These are phyloP conservation scores for Amphipyra berbera DNA, from an alignment of 2,888 invertebrate genomes.

Conservation along the genomic window DNA sequence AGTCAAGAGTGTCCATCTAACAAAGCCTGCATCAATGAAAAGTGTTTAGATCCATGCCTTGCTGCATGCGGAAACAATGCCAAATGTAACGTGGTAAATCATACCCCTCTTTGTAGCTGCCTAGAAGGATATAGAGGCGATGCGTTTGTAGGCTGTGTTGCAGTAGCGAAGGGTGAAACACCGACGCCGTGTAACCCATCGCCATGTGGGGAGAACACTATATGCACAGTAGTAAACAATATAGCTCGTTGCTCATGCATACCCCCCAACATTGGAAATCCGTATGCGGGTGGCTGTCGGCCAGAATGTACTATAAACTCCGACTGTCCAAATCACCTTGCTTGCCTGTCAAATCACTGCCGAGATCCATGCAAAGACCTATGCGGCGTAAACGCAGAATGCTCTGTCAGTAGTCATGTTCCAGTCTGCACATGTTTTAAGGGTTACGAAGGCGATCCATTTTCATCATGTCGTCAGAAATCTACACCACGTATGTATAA, in stretches of 20 bases:
- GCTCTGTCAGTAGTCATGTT: constrained; percentile 94
- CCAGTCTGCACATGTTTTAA: constrained; percentile 94
- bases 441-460: constrained; percentile 95
- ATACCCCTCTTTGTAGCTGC: constrained; percentile 95
- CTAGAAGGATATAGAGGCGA: constrained; percentile 94
- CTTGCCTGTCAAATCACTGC: constrained; percentile 96
- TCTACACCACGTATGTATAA: constrained; percentile 88
- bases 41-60: constrained; percentile 95
- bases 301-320: constrained; percentile 96
- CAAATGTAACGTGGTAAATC: constrained; percentile 94
- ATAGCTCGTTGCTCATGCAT: constrained; percentile 95
- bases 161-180: constrained; percentile 81
- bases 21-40: constrained; percentile 94
- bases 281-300: constrained; percentile 95
- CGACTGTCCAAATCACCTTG: constrained; percentile 94
- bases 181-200: constrained; percentile 93
- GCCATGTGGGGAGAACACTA: constrained; percentile 96
- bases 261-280: constrained; percentile 96
- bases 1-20: constrained; percentile 95
- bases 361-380: constrained; percentile 96
- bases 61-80: constrained; percentile 95
- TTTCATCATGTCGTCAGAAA: constrained; percentile 92
- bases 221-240: constrained; percentile 93
- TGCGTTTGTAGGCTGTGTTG: constrained; percentile 94
- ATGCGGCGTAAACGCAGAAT: constrained; percentile 95